Evolutionary conservation across 2,113 vertebrate species (phyloP).

Genomic region (Centropus unirufus): DNA sequence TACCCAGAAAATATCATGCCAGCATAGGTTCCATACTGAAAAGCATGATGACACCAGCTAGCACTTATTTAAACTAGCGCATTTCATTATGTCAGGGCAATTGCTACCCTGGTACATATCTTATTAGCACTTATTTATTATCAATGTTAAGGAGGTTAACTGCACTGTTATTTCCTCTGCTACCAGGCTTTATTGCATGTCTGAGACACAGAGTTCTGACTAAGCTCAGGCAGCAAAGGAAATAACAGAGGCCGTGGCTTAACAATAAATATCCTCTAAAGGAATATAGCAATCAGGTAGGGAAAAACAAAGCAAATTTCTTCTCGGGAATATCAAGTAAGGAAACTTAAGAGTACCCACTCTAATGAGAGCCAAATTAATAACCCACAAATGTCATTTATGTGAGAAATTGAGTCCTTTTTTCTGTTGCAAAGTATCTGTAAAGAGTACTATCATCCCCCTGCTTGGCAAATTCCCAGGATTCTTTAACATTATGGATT

Average conservation of each 20-base stretch:
- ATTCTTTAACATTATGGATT: slow-evolving; percentile 7
- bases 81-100: slow-evolving; percentile 72
- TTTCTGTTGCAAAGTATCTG: neutral
- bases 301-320: slow-evolving; percentile 41
- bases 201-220: slow-evolving; percentile 39
- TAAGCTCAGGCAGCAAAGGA: slow-evolving; percentile 48
- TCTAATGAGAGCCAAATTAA: neutral
- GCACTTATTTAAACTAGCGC: slow-evolving; percentile 39
- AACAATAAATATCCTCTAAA: slow-evolving; percentile 69
- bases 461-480: neutral
- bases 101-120: slow-evolving; percentile 68
- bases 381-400: slow-evolving; percentile 1
- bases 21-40: neutral
- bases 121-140: slow-evolving; percentile 79
- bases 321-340: neutral
- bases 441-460: neutral
- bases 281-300: slow-evolving; percentile 22
- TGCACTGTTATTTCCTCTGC: slow-evolving; percentile 74
- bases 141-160: slow-evolving; percentile 77
- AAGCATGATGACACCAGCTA: slow-evolving; percentile 15
- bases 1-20: neutral
- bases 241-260: slow-evolving; percentile 51
- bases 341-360: neutral
- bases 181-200: slow-evolving; percentile 67
- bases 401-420: neutral